A percentile compares a stretch with the other conserved stretches of the same genome.
phyloP scores from a whole-genome alignment of 2,888 invertebrate species.

The Bhutanitis thaidina region DNA sequence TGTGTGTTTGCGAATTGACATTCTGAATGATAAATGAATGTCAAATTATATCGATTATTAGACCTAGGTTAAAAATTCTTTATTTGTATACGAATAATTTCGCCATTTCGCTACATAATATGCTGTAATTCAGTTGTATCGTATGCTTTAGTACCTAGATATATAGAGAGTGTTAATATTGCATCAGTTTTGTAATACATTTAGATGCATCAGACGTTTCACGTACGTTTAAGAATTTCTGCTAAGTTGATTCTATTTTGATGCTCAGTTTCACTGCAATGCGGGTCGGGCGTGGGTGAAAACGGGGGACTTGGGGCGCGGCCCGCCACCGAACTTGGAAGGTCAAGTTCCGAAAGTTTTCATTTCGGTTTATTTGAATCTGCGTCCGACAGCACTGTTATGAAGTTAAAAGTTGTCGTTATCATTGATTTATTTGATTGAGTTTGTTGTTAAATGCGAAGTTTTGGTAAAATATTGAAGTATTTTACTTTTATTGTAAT shows the following conservation, averaged over 20 bases:
- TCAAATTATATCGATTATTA: neutral
- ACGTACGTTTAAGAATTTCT: too few species aligned
- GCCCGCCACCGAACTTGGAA: constrained; percentile 62
- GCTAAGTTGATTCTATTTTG: constrained; percentile 42
- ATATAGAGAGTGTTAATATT: too few species aligned
- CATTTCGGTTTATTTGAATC: constrained; percentile 51
- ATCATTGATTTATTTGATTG: constrained; percentile 8
- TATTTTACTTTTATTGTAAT: too few species aligned
- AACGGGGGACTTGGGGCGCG: constrained; percentile 35
- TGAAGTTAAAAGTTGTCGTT: constrained; percentile 3
- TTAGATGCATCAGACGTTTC: too few species aligned
- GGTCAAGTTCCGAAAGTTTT: constrained; percentile 65
- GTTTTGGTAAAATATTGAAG: neutral
- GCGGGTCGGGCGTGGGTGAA: constrained; percentile 54
- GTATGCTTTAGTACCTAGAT: too few species aligned
- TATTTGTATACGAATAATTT: too few species aligned
- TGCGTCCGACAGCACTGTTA: constrained; percentile 35
- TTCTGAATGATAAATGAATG: constrained; percentile 1
- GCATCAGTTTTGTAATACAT: too few species aligned
- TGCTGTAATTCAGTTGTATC: too few species aligned
- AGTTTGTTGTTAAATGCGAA: neutral
- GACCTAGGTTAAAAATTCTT: neutral
- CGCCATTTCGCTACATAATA: too few species aligned
- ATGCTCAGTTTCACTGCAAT: constrained; percentile 71
- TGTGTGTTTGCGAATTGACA: constrained; percentile 11